Conservation (phyloP, 2,113 vertebrate genomes). For the Oncorhynchus nerka region DNA sequence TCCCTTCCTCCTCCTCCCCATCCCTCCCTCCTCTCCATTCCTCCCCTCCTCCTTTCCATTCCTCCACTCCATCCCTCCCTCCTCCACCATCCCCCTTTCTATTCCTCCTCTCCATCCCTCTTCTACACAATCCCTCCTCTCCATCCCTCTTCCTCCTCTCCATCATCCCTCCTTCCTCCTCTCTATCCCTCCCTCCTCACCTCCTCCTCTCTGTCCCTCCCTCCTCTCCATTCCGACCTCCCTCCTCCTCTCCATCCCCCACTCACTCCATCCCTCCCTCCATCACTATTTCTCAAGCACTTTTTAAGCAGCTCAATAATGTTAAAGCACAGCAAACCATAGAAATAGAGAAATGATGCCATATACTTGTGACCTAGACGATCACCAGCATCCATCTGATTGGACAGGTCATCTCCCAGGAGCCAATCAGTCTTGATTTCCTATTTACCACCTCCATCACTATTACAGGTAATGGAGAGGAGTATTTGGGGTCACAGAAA, state of each 20-base stretch:
- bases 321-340: constrained; percentile 39
- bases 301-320: constrained; percentile 45
- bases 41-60: not conserved
- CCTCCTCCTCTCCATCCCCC: no score
- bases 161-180: no score
- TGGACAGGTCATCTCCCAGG: constrained; percentile 25
- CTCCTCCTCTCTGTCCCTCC: no score
- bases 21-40: no score
- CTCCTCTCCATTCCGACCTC: no score
- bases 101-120: no score
- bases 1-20: not conserved
- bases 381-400: constrained; percentile 62
- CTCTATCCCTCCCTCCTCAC: no score
- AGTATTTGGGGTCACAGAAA: constrained; percentile 53
- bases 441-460: constrained; percentile 25
- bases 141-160: no score
- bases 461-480: constrained; percentile 52
- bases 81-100: not conserved
- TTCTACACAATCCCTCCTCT: no score
- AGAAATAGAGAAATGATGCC: constrained; percentile 45
- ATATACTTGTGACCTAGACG: constrained; percentile 27
- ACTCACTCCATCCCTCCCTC: not conserved
- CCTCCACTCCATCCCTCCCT: not conserved
- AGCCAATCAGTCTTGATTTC: not conserved
- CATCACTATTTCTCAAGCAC: constrained; percentile 21